A percentile compares a stretch with the other conserved stretches of the same genome.
Conservation (phyloP, 2,797 vertebrate genomes). For the Denticeps clupeoides region DNA sequence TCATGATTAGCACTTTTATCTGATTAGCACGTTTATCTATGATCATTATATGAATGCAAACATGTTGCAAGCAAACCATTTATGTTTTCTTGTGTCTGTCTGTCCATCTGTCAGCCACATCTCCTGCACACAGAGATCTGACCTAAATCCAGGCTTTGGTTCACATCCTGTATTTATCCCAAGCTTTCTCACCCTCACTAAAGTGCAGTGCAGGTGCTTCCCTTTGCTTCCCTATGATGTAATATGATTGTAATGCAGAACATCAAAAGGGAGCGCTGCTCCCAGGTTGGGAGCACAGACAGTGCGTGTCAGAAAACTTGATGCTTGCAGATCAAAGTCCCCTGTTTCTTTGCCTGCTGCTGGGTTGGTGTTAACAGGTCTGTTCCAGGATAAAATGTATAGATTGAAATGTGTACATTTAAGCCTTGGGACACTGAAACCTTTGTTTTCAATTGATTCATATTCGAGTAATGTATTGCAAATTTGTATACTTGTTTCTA, state of each 20-base stretch:
- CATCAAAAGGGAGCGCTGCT: conserved; percentile 24
- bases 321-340: conserved; percentile 1
- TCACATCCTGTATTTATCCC: neutral
- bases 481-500: no score
- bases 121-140: neutral
- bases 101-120: no score
- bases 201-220: conserved; percentile 24
- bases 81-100: no score
- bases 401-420: neutral
- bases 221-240: conserved; percentile 27
- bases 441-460: no score
- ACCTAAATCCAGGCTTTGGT: conserved; percentile 4
- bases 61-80: no score
- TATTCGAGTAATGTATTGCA: no score
- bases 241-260: conserved; percentile 32
- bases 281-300: conserved; percentile 5
- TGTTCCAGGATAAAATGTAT: neutral
- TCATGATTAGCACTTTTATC: no score
- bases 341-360: neutral
- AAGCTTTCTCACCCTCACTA: conserved; percentile 2
- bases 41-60: no score
- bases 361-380: neutral
- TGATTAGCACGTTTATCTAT: no score
- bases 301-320: conserved; percentile 16
- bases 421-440: no score